A percentile compares a stretch with the other conserved stretches of the same genome.
phyloP scores from a whole-genome alignment of 2,797 vertebrate genomes.

The Oceanodroma leucorhoa region DNA sequence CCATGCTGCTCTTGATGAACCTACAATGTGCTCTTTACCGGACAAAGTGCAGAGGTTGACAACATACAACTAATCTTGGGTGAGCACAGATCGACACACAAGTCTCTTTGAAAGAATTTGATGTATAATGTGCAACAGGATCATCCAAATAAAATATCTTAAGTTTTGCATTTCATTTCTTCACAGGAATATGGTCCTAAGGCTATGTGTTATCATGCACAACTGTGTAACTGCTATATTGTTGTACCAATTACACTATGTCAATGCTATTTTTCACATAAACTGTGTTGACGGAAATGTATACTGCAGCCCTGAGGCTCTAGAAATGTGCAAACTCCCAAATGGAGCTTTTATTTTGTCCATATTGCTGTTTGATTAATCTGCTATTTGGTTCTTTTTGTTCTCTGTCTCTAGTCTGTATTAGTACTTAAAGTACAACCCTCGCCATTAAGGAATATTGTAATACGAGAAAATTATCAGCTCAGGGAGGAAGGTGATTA shows the following conservation, averaged over 20 bases:
- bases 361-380: background rate
- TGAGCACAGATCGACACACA: background rate
- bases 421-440: background rate
- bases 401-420: background rate
- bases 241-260: background rate
- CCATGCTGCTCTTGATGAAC: background rate
- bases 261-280: slow-evolving; percentile 41
- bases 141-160: background rate
- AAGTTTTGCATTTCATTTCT: background rate
- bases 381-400: background rate
- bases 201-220: background rate
- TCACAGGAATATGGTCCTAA: background rate
- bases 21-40: background rate
- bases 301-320: slow-evolving; percentile 7
- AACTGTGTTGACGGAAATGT: slow-evolving; percentile 36
- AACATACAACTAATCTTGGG: background rate
- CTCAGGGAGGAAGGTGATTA: background rate
- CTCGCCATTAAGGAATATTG: background rate
- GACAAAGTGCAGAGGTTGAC: background rate
- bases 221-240: background rate
- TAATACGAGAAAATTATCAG: background rate
- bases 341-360: background rate
- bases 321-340: slow-evolving; percentile 27
- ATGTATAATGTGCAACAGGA: background rate
- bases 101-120: background rate